Evolutionary conservation across 2,888 invertebrate genomes (phyloP).

Genomic region (Sphecodes monilicornis): DNA sequence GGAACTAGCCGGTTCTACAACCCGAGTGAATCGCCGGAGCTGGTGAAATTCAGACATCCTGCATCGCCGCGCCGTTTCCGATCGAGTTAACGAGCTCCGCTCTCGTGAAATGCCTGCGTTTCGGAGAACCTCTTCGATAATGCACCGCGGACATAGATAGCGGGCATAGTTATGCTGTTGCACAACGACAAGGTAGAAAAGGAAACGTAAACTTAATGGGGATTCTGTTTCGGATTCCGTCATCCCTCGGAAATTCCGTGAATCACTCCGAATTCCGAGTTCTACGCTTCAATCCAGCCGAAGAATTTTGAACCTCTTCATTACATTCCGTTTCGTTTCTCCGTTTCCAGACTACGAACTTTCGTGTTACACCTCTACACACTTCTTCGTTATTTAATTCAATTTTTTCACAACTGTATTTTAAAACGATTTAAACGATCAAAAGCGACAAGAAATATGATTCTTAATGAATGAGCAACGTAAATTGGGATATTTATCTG

Average conservation of each 20-base stretch:
- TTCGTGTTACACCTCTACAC: no score
- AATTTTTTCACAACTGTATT: no score
- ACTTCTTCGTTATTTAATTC: no score
- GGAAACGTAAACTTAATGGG: background rate
- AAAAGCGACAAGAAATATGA: background rate
- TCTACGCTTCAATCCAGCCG: background rate
- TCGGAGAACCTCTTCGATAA: background rate
- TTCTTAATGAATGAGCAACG: background rate
- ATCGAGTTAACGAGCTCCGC: constrained; percentile 34
- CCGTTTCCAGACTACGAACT: background rate
- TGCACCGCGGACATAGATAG: constrained; percentile 19
- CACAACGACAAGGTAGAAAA: constrained; percentile 12
- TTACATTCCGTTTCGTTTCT: no score
- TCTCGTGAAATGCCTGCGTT: background rate
- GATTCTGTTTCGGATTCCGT: background rate
- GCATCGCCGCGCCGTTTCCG: constrained; percentile 9
- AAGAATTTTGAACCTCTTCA: background rate
- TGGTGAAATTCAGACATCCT: constrained; percentile 42
- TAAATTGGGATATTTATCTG: background rate
- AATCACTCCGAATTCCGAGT: background rate
- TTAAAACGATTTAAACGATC: no score
- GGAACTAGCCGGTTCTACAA: constrained; percentile 21
- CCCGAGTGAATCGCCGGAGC: background rate
- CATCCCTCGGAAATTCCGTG: background rate
- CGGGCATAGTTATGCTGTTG: constrained; percentile 12